Percentiles rank a stretch among this genome's conserved stretches.
Evolutionary conservation across 2,888 invertebrate genomes (phyloP).

Genomic region (Mycalesis mineus): DNA sequence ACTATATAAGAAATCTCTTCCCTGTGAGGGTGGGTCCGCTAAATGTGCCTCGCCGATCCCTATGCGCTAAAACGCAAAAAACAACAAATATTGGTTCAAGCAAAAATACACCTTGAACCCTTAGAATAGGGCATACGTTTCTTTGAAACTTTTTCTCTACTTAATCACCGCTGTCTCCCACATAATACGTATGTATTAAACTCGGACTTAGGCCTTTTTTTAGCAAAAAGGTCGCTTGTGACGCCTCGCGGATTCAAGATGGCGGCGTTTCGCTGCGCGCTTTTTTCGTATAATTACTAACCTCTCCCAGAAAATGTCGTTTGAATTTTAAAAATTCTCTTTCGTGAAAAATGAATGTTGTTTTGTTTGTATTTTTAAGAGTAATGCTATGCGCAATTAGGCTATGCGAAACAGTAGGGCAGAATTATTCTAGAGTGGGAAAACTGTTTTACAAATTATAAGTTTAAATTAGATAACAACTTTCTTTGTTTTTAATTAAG

Average conservation of each 20-base stretch:
- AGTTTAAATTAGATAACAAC: too few relatives aligned
- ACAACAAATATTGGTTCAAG: conserved; percentile 28
- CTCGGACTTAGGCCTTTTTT: conserved; percentile 69
- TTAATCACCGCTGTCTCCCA: conserved; percentile 67
- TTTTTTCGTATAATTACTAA: conserved; percentile 35
- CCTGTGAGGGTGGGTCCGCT: conserved; percentile 61
- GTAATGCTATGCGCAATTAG: conserved; percentile 19
- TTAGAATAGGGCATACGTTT: conserved; percentile 38
- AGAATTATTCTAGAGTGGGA: not conserved
- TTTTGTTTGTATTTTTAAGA: conserved; percentile 25
- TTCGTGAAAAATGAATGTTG: conserved; percentile 23
- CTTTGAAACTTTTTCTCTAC: conserved; percentile 35
- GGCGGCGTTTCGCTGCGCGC: conserved; percentile 48
- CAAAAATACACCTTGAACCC: conserved; percentile 36
- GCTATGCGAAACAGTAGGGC: conserved; percentile 3
- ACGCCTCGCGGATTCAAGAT: conserved; percentile 72
- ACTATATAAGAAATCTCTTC: conserved; percentile 72
- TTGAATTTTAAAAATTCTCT: conserved; percentile 31
- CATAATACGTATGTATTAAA: conserved; percentile 67
- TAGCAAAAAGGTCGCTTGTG: conserved; percentile 59
- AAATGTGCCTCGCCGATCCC: conserved; percentile 62
- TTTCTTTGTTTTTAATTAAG: too few relatives aligned
- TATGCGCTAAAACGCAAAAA: conserved; percentile 55
- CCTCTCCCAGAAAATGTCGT: conserved; percentile 31
- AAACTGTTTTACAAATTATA: not conserved